Evolutionary conservation across 35 echinoderm and acorn worm genomes (phyloP), one percentile per base, ranked within the genome.

Genomic region (Diadema setosum): DNA sequence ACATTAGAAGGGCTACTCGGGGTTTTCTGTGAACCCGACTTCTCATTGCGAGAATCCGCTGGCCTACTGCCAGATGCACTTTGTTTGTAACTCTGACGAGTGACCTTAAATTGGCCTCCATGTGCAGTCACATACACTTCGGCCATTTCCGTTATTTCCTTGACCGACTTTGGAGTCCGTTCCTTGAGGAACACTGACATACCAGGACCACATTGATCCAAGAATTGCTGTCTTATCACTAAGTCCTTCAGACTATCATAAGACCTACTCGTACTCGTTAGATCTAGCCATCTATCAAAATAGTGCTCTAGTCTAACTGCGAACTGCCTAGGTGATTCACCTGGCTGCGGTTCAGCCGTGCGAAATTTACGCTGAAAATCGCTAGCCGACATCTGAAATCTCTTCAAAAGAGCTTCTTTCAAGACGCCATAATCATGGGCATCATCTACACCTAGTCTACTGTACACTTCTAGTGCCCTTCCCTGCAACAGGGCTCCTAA

Each of bases 111-210:
- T 32, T 64, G 20, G 26, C 70, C 55, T 15, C 58, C 57, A 81
- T 89, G 82, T n/a, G 82, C 87, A 20, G 87, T 85, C 20, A 91
- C 46, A 74, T 88, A 90, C 23, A 39, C 33, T 46, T 95, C 87
- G 37, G 93, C 88, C 61, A 87, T 17, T n/a, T 85, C 56, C 18
- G 67, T 61, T 29, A 89, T 44, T 12, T 80, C 33, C 12, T 45
- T 23, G 8, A 85, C 16, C 39, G 73, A 42, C 33, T 88, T 59
- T 0, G 55, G 78, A 3, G 39, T 78, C n/a, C 84, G 80, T 67
- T 95, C 93, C 46, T 70, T 86, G 25, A 95, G 46, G 56, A 86
- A 95, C 5, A 95, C 81, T 27, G 39, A 36, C 58, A 95, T 1
- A 1, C 90, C 88, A 34, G 27, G 86, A 32, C 49, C 45, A 18